Conservation (phyloP, 2,888 invertebrate genomes). For the Tetranychus piercei region DNA sequence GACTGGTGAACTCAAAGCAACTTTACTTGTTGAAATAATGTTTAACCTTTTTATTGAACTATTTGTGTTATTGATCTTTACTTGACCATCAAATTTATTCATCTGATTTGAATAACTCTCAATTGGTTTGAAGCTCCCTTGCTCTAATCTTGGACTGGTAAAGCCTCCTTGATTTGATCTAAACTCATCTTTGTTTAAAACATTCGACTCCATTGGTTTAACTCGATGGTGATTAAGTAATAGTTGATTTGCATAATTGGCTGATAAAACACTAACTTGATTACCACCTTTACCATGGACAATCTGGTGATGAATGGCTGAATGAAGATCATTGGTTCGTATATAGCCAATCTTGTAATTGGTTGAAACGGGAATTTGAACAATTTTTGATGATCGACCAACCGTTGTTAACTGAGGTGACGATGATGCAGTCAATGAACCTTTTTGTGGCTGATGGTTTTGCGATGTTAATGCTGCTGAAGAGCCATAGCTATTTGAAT, state of each 20-base stretch:
- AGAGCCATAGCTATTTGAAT: neutral
- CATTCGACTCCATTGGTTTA: neutral
- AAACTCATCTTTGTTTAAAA: neutral
- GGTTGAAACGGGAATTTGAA: conserved; percentile 4
- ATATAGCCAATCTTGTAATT: conserved; percentile 14
- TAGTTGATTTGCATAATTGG: neutral
- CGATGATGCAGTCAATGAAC: neutral
- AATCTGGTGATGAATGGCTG: conserved; percentile 5
- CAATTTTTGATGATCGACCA: neutral
- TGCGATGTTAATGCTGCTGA: neutral
- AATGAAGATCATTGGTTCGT: conserved; percentile 11
- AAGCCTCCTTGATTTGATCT: neutral
- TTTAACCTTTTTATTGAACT: neutral
- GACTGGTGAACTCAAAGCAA: neutral
- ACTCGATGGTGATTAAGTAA: neutral
- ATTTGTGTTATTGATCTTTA: neutral
- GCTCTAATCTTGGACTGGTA: neutral
- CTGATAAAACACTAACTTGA: neutral
- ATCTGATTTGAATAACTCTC: conserved; percentile 3
- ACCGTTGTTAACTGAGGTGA: neutral
- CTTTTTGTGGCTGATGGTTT: neutral
- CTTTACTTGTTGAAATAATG: neutral
- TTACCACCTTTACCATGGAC: conserved; percentile 2
- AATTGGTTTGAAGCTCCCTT: conserved; percentile 3
- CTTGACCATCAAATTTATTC: neutral